phyloP scores from a whole-genome alignment of 2,888 invertebrate genomes.

The Cacoxenus indagator region DNA sequence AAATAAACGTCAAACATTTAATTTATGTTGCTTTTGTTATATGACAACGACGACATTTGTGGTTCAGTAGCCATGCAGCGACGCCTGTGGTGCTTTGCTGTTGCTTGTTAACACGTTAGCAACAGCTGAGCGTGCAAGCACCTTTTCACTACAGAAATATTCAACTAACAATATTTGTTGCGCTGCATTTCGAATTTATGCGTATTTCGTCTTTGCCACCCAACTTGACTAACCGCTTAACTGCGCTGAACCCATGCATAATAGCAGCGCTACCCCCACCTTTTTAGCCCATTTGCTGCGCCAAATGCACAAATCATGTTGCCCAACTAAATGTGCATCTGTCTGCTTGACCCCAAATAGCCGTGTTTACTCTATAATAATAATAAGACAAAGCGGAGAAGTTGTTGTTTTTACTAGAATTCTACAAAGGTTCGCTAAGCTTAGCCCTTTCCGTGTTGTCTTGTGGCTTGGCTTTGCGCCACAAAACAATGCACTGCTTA shows the following conservation, averaged over 20 bases:
- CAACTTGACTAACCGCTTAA: not conserved
- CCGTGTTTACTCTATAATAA: not conserved
- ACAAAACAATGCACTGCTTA: not conserved
- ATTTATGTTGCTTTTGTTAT: not conserved
- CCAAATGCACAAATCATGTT: constrained; percentile 58
- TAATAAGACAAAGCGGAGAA: not conserved
- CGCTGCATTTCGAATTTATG: not conserved
- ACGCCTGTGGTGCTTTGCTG: not conserved
- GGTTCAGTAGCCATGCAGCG: not conserved
- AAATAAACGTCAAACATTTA: not conserved
- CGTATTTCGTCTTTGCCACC: not conserved
- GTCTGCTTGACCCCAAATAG: constrained; percentile 16
- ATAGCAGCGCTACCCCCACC: not conserved
- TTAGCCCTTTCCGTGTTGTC: too few relatives aligned
- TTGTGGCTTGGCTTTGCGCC: not conserved
- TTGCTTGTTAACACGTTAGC: not conserved
- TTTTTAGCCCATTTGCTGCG: constrained; percentile 32
- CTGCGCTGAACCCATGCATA: constrained; percentile 17
- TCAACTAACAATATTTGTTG: too few relatives aligned
- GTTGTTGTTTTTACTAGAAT: not conserved
- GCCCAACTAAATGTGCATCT: not conserved
- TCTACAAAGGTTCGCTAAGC: too few relatives aligned
- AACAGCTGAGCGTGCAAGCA: too few relatives aligned
- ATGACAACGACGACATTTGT: not conserved
- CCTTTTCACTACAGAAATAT: too few relatives aligned